phyloP scores from a whole-genome alignment of 1,140 invertebrate genomes.

The Lordiphosa stackelbergi region DNA sequence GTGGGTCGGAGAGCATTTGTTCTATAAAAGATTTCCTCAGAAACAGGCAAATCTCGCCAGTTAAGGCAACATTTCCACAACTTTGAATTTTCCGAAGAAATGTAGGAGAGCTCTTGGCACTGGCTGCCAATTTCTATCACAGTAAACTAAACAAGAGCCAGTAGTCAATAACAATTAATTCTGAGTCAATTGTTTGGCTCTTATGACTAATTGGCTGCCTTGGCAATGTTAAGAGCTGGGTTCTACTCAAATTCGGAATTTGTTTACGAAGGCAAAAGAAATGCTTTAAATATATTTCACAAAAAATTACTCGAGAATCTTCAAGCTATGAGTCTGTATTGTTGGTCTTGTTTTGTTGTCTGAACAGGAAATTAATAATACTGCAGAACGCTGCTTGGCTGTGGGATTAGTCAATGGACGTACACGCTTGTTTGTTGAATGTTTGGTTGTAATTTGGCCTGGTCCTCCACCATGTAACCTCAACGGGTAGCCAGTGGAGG shows the following conservation, averaged over 20 bases:
- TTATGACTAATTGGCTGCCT: slow-evolving; percentile 4
- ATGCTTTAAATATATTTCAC: slow-evolving; percentile 15
- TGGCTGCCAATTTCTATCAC: too few species aligned
- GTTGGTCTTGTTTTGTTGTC: background rate
- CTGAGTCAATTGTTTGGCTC: slow-evolving; percentile 28
- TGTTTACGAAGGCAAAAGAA: slow-evolving; percentile 2
- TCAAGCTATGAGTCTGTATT: background rate
- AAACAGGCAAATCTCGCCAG: too few species aligned
- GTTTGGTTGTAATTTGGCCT: background rate
- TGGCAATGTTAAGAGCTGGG: background rate
- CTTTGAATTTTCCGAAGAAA: too few species aligned
- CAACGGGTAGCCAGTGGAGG: background rate
- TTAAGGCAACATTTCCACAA: too few species aligned
- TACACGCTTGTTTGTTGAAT: too few species aligned
- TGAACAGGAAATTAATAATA: slow-evolving; percentile 28
- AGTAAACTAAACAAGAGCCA: too few species aligned
- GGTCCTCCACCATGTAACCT: slow-evolving; percentile 1
- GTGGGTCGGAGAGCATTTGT: too few species aligned
- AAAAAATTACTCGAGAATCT: slow-evolving; percentile 1
- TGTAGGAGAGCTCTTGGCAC: too few species aligned
- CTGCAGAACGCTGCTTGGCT: background rate
- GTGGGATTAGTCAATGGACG: slow-evolving; percentile 1
- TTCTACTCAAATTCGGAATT: too few species aligned
- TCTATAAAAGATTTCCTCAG: too few species aligned
- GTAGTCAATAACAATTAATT: slow-evolving; percentile 10